Conservation (phyloP, 2,888 invertebrate species). For the Lysandra bellargus region DNA sequence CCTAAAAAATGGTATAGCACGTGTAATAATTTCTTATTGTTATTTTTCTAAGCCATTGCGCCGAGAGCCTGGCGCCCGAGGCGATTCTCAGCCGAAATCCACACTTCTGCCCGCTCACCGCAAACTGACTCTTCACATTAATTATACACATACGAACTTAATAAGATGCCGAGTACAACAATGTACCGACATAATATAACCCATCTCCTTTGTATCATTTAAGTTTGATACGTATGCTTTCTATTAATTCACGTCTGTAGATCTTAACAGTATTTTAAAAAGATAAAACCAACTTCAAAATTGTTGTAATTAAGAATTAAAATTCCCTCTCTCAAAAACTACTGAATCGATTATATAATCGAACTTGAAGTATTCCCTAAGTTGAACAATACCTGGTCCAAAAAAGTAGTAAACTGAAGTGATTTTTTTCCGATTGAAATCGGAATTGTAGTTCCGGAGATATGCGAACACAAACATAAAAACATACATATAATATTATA, state of each 20-base stretch:
- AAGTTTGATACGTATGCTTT: background rate
- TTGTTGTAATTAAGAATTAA: too few relatives aligned
- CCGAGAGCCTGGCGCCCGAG: slow-evolving; percentile 49
- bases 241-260: background rate
- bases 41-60: slow-evolving; percentile 55
- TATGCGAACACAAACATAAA: too few relatives aligned
- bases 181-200: slow-evolving; percentile 23
- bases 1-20: background rate
- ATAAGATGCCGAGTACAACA: slow-evolving; percentile 36
- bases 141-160: slow-evolving; percentile 44
- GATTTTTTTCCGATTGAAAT: too few relatives aligned
- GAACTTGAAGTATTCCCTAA: too few relatives aligned
- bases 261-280: background rate
- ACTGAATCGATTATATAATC: too few relatives aligned
- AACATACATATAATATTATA: too few relatives aligned
- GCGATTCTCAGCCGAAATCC: slow-evolving; percentile 64
- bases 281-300: too few relatives aligned
- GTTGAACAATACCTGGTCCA: too few relatives aligned
- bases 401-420: too few relatives aligned
- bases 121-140: slow-evolving; percentile 53
- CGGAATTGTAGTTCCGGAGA: too few relatives aligned
- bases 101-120: slow-evolving; percentile 54
- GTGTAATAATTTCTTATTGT: slow-evolving; percentile 53
- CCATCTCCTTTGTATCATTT: background rate
- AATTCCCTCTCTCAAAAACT: too few relatives aligned